Evolutionary conservation across 2,888 invertebrate genomes (phyloP), one percentile per base, ranked within the genome.

Genomic region (Eupithecia inturbata): DNA sequence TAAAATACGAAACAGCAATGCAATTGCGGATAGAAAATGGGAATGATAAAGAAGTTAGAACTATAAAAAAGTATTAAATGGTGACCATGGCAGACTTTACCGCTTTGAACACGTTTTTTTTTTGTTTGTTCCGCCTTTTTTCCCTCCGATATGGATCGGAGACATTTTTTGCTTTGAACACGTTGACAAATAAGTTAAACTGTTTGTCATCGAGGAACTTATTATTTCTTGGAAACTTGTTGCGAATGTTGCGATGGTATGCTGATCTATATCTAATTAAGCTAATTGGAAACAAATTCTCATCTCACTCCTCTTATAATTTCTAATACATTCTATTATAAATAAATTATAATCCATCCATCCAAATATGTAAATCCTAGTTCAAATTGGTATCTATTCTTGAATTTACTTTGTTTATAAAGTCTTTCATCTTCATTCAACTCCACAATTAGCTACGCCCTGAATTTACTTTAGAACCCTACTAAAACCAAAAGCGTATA

Each of bases 381-480:
- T 45, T 45, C 19, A 6, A 19, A 9, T n/a, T n/a, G 19, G 49
- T 49, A 22, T 22, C 12, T 22, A 53, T 9, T 53, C 22, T 22
- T 10, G 22, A 53, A 53, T 22, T 22, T 0, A 7, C 53, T 53
- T 53, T 53, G 53, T 22, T 22, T 5, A 53, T 22, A 53, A 26
- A 26, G 57, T 26, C 4, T 1, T 57, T 5, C 26, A 57, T 57
- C 57, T 1, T 57, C 12, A 57, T 57, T 57, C 57, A 57, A 22
- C 26, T 26, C 22, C 57, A 57, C 26, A 57, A 57, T 57, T 26
- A 26, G 57, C 57, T 26, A 57, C 57, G 57, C 33, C 14, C 31
- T 68, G 57, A 68, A 57, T 39, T 57, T 68, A 57, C 33, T 53
- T 31, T 63, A 68, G 49, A 68, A 70, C 45, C 63, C 66, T 39